Evolutionary conservation across 1,140 invertebrate genomes (phyloP).

Genomic region (Meloidogyne floridensis): DNA sequence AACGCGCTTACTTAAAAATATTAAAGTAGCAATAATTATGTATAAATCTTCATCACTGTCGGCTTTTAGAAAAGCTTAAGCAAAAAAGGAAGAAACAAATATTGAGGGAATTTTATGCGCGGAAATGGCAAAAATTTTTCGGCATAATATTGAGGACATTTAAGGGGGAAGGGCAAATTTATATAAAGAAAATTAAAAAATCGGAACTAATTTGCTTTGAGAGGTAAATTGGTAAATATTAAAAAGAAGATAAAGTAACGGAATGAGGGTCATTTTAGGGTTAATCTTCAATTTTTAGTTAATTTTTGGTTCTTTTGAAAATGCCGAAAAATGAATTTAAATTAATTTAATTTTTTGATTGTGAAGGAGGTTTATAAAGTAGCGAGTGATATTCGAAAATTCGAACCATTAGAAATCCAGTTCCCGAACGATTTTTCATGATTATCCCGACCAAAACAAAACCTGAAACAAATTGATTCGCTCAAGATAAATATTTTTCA

Average conservation of each 20-base stretch:
- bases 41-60: not conserved
- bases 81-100: not conserved
- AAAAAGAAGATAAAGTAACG: not conserved
- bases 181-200: not conserved
- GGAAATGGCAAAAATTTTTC: not conserved
- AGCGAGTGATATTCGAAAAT: no score
- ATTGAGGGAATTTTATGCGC: not conserved
- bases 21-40: not conserved
- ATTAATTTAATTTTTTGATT: no score
- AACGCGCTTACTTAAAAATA: not conserved
- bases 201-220: not conserved
- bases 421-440: no score
- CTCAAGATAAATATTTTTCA: no score
- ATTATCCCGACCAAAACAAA: no score
- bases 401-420: no score
- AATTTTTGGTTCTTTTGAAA: not conserved
- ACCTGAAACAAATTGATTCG: no score
- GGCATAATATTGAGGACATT: not conserved
- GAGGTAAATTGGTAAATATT: no score
- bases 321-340: not conserved
- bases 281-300: not conserved
- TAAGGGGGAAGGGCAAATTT: not conserved
- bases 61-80: not conserved
- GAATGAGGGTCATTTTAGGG: not conserved
- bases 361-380: no score